Evolutionary conservation across 1,140 invertebrate species (phyloP), one percentile per base, ranked within the genome.

Genomic region (Scylla paramamosain): DNA sequence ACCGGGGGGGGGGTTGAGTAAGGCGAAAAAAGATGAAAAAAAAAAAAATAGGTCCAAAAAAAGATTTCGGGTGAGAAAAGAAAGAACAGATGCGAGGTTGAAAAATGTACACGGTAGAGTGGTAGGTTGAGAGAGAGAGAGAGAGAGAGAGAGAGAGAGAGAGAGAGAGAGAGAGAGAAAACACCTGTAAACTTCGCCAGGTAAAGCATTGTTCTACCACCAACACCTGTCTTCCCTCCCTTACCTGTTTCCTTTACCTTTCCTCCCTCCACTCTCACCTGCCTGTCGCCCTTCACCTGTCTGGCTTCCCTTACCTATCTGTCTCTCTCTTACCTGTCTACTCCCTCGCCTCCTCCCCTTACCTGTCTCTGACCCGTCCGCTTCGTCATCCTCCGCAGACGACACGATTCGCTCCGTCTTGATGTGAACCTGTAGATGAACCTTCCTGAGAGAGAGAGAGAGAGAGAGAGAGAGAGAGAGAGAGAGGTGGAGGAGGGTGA

Each of bases 141-240:
- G 86, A 88, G 86, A 46, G 86, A 46, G 86, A 88, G 86, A 28
- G 67, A 77, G n/a, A 77, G 67, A n/a, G n/a, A 77, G 67, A 77
- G 67, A 77, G 67, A 46, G 52, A 46, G 86, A 88, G 86, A 28
- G n/a, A n/a, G 86, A 87, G 86, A n/a, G 28, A n/a, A 48, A 20
- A 59, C 52, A 59, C 52, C 52, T 59, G 52, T 59, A 59, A 14
- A 59, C 16, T 59, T 4, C 1, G 10, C 16, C 52, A 59, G 2
- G 2, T 59, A 48, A 7, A 14, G 52, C 10, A 59, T 12, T 59
- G 0, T 59, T 59, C 12, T 4, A 4, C 52, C 6, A 2, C 39
- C 39, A 39, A 39, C 39, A 39, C 39, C 39, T 39, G 39, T 39
- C 39, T 39, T 59, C 10, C 52, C 52, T 59, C 52, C 52, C 52